phyloP scores from a whole-genome alignment of 2,888 invertebrate species.

The Hermaeophaga mercurialis region DNA sequence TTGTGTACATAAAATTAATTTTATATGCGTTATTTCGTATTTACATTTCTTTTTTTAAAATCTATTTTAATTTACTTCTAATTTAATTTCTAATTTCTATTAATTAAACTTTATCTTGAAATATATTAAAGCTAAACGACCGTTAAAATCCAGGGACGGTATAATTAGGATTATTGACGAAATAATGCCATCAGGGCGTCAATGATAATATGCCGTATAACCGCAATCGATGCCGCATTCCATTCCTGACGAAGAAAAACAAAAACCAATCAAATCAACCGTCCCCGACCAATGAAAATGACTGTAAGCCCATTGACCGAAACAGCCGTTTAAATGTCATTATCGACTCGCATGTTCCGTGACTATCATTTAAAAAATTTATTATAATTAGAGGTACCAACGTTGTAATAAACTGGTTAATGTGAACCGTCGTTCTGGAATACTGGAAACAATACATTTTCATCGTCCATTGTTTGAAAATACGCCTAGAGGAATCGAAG shows the following conservation, averaged over 20 bases:
- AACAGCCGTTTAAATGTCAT: constrained; percentile 17
- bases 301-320: constrained; percentile 17
- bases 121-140: too few relatives aligned
- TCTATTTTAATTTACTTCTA: too few relatives aligned
- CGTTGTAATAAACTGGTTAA: constrained; percentile 23
- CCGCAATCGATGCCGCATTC: constrained; percentile 6
- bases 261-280: constrained; percentile 17
- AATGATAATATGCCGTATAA: constrained; percentile 1
- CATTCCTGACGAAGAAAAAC: constrained; percentile 5
- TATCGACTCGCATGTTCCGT: constrained; percentile 26
- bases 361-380: constrained; percentile 28
- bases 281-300: constrained; percentile 20
- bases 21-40: too few relatives aligned
- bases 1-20: too few relatives aligned
- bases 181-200: not conserved
- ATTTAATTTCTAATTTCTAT: too few relatives aligned
- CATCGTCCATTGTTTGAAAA: constrained; percentile 7
- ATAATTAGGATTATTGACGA: too few relatives aligned
- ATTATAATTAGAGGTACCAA: constrained; percentile 27
- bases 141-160: too few relatives aligned
- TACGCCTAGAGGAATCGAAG: constrained; percentile 9
- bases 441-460: constrained; percentile 17
- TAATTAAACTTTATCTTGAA: too few relatives aligned
- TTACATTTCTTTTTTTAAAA: too few relatives aligned
- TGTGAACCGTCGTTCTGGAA: constrained; percentile 31